phyloP scores from a whole-genome alignment of 2,113 vertebrate genomes.

The Piaya cayana region DNA sequence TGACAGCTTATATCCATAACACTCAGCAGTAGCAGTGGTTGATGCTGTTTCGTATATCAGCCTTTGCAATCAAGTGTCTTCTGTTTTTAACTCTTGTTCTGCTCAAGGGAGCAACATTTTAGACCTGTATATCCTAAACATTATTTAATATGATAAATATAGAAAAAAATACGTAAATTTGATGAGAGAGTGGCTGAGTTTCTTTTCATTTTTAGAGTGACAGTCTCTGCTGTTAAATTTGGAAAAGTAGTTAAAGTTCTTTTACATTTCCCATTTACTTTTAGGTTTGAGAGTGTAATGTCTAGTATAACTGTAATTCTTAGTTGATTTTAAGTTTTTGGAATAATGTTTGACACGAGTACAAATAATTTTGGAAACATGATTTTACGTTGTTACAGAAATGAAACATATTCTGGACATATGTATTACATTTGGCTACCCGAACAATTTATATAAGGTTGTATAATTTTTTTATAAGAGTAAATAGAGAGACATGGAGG shows the following conservation, averaged over 20 bases:
- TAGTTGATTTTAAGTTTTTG: not conserved
- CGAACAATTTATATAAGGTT: not conserved
- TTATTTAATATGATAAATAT: not conserved
- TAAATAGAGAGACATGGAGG: not conserved
- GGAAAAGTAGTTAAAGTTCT: not conserved
- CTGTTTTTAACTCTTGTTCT: not conserved
- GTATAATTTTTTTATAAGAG: not conserved
- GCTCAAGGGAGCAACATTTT: not conserved
- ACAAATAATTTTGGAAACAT: not conserved
- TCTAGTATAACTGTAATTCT: not conserved
- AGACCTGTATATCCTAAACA: not conserved
- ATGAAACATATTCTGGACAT: not conserved
- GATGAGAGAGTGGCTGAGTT: not conserved
- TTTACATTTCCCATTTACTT: not conserved
- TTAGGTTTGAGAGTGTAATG: not conserved
- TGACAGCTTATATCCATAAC: not conserved
- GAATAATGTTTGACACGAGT: not conserved
- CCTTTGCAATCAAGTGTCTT: not conserved
- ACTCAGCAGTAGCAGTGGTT: not conserved
- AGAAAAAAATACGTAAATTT: not conserved
- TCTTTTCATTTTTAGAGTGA: not conserved
- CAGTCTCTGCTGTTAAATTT: not conserved
- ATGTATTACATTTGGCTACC: not conserved
- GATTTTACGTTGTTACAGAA: not conserved
- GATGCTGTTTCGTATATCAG: not conserved